Base-by-base conservation (phyloP, 2,888 invertebrate species). In the Perizoma flavofasciatum region DNA sequence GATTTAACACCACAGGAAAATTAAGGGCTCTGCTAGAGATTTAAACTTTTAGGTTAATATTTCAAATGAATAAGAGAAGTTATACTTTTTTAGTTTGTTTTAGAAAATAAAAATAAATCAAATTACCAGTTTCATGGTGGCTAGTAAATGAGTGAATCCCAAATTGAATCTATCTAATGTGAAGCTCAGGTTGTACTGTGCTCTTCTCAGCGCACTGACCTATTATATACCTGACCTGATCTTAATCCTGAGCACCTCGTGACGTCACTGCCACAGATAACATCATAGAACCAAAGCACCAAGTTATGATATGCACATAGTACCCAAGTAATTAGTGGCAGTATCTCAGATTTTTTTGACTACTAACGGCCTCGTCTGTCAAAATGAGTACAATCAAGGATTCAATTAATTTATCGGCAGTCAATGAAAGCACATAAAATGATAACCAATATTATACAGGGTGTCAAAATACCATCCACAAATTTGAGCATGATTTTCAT, bases 71-170 rank as follows among this genome's bases (percentile, higher is more conserved):
- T 3, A 22, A 22, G 22, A 22, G 3, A n/a, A n/a, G n/a, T n/a
- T n/a, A n/a, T n/a, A 22, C 22, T 22, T 22, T 22, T 22, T 22
- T 22, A 2, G 22, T 22, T 22, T 22, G 1, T 22, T 22, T 22
- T 37, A 5, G 32, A 34, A 40, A 49, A 61, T 46, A 41, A 39
- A 4, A 37, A 11, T n/a, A 50, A 52, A 37, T 6, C 6, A 22
- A 35, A 34, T 11, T 89, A 91, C 91, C 89, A 90, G 83, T 85
- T 89, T 89, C 91, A 91, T 91, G 71, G 82, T 87, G 71, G 63
- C 58, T 66, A 53, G 64, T 62, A 65, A 63, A 65, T 62, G 62
- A 61, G 60, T 55, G 54, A 55, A 70, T 63, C 55, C 68, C 52
- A 59, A 62, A 61, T 53, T 49, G 68, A 58, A 66, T 77, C 73